phyloP scores from a whole-genome alignment of 1,140 invertebrate genomes.

The Glomeris maerens region DNA sequence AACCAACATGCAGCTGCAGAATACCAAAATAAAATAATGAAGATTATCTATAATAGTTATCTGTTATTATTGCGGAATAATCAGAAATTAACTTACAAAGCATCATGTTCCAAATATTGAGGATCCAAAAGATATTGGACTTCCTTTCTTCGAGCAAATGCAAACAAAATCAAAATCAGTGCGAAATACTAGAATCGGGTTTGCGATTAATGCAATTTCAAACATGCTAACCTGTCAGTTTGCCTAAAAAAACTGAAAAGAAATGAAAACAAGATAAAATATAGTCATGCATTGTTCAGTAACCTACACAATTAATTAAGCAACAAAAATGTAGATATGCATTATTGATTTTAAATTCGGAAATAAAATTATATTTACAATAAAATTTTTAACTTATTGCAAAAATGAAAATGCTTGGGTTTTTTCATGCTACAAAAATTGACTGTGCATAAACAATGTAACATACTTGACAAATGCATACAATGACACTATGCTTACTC shows the following conservation, averaged over 20 bases:
- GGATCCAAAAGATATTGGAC: slow-evolving; percentile 44
- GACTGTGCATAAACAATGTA: slow-evolving; percentile 4
- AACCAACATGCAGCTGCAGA: slow-evolving; percentile 49
- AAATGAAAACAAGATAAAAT: slow-evolving; percentile 12
- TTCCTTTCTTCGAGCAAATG: too few species aligned
- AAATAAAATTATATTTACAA: too few species aligned
- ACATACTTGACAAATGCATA: slow-evolving; percentile 15
- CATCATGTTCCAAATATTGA: slow-evolving; percentile 53
- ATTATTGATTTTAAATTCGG: too few species aligned
- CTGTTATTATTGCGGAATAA: slow-evolving; percentile 8
- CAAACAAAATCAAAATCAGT: background rate
- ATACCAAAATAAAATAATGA: slow-evolving; percentile 9
- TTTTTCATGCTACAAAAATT: too few species aligned
- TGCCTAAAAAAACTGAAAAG: slow-evolving; percentile 7
- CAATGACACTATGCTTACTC: slow-evolving; percentile 28
- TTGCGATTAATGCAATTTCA: background rate
- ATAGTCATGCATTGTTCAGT: too few species aligned
- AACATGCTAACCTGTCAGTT: background rate
- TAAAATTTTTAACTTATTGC: too few species aligned
- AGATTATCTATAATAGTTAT: slow-evolving; percentile 15
- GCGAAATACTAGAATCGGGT: background rate
- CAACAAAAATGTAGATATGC: too few species aligned
- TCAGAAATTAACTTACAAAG: slow-evolving; percentile 43
- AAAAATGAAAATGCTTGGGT: too few species aligned
- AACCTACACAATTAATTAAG: too few species aligned